phyloP scores from a whole-genome alignment of 2,888 invertebrate species.

The Drosophila phalerata region DNA sequence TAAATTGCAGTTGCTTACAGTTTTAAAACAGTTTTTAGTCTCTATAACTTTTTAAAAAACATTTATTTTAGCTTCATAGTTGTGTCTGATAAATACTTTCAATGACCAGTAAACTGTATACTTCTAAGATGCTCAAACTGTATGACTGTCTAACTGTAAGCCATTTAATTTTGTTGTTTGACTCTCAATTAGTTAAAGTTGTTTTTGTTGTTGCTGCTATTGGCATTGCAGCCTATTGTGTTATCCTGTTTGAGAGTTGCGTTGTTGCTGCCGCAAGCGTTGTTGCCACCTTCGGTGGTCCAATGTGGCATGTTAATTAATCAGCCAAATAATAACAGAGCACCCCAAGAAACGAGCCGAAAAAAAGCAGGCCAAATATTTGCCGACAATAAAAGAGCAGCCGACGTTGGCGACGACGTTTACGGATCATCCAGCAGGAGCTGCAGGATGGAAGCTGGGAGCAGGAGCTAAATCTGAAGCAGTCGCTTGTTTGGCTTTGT shows the following conservation, averaged over 20 bases:
- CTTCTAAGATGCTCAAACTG: background rate
- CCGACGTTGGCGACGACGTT: constrained; percentile 32
- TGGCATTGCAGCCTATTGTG: constrained; percentile 29
- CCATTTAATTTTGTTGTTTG: background rate
- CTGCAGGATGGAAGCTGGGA: constrained; percentile 9
- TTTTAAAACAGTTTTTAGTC: too few species aligned
- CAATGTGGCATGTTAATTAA: constrained; percentile 77
- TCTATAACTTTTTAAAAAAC: too few species aligned
- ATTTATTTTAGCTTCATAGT: too few species aligned
- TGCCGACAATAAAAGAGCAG: constrained; percentile 69
- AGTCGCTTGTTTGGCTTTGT: constrained; percentile 66
- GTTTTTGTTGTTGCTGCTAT: constrained; percentile 19
- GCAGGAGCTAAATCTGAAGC: constrained; percentile 32
- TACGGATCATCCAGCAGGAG: constrained; percentile 61
- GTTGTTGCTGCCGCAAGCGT: constrained; percentile 35
- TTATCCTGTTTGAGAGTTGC: constrained; percentile 58
- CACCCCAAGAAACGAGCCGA: constrained; percentile 61
- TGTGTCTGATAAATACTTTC: too few species aligned
- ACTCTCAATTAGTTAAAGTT: constrained; percentile 7
- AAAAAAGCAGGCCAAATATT: constrained; percentile 65
- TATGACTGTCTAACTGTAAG: constrained; percentile 19
- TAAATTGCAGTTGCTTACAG: too few species aligned
- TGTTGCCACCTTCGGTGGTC: constrained; percentile 73
- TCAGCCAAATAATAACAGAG: constrained; percentile 76
- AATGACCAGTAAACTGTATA: background rate